A percentile compares a stretch with the other conserved stretches of the same genome.
Evolutionary conservation across 2,797 vertebrate species (phyloP).

Genomic region (Myotis myotis): DNA sequence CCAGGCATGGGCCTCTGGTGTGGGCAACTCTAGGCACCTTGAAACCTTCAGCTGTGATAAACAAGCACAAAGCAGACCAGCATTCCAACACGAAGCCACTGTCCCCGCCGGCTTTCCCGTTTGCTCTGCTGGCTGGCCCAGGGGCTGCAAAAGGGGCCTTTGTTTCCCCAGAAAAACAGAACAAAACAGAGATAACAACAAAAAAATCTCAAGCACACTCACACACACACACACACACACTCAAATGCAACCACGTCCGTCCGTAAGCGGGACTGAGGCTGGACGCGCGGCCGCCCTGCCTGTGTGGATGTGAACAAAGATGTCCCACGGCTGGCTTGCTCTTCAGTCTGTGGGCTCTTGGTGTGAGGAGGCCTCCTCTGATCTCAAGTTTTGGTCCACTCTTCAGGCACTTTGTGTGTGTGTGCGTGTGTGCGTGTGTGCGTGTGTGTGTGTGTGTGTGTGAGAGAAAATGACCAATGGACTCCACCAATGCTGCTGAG

Average conservation of each 20-base stretch:
- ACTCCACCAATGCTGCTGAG: not conserved
- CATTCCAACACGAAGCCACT: accelerated
- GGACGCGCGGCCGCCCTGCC: accelerated
- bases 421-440: not conserved
- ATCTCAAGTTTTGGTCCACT: not conserved
- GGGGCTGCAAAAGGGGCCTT: not conserved
- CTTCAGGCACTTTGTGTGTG: not conserved
- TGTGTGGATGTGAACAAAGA: not conserved
- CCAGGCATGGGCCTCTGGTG: not conserved
- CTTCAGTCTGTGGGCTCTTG: not conserved
- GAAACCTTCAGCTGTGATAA: not conserved
- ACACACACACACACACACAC: not conserved
- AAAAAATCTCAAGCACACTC: too few relatives aligned
- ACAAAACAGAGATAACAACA: not conserved
- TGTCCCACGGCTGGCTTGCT: accelerated
- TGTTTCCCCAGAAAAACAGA: not conserved
- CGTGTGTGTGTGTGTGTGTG: not conserved
- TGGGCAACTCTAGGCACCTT: not conserved
- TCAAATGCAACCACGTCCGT: accelerated
- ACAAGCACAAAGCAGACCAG: not conserved
- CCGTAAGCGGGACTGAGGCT: not conserved
- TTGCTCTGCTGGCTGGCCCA: not conserved
- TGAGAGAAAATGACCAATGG: not conserved
- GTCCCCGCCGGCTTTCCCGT: not conserved
- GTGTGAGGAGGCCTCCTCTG: not conserved